Conservation (phyloP, 2,113 vertebrate genomes). For the Microcebus lehilahytsara region DNA sequence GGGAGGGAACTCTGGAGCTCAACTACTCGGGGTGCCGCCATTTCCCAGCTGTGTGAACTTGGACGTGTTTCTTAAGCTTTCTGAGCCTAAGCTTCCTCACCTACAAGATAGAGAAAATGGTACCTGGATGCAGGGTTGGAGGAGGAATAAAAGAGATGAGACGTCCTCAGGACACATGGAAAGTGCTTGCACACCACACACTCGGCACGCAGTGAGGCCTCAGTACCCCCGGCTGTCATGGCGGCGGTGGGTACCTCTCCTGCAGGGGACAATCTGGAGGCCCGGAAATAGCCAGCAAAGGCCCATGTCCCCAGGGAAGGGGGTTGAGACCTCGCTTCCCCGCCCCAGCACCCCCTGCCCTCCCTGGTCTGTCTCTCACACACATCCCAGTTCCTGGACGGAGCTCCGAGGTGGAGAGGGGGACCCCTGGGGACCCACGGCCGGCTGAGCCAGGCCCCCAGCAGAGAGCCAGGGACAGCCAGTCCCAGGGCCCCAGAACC, state of each 20-base stretch:
- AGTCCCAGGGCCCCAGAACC: neutral
- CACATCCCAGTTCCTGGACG: neutral
- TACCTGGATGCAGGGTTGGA: neutral
- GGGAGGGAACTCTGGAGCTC: neutral
- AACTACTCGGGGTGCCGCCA: neutral
- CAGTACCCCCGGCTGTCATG: accelerated
- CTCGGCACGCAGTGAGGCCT: neutral
- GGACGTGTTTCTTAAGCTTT: neutral
- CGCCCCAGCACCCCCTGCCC: neutral
- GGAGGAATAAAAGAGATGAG: neutral
- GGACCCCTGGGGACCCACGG: neutral
- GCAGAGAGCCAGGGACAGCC: neutral
- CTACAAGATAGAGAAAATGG: neutral
- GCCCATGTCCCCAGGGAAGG: neutral
- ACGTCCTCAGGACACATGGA: neutral
- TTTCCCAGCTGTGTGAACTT: neutral
- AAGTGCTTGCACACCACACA: neutral
- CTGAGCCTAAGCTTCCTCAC: neutral
- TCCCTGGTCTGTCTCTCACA: neutral
- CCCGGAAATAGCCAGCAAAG: neutral
- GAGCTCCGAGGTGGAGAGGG: neutral
- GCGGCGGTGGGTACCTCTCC: neutral
- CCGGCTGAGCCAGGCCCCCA: neutral
- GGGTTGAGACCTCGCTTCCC: neutral
- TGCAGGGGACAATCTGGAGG: neutral